phyloP scores from a whole-genome alignment of 2,888 invertebrate species.

The Hipparchia semele region DNA sequence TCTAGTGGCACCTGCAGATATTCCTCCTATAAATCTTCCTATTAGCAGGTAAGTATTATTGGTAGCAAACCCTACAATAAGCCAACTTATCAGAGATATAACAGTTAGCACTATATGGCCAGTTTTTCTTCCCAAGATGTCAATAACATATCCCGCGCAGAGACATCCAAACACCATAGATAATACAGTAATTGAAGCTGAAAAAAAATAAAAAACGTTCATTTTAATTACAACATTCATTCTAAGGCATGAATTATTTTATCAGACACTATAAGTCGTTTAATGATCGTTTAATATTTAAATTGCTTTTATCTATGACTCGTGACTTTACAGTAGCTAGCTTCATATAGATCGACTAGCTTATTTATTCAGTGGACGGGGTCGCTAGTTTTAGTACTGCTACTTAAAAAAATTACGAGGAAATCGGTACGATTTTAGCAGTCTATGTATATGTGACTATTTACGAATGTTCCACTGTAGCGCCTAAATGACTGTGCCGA shows the following conservation, averaged over 20 bases:
- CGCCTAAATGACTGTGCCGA: too few species aligned
- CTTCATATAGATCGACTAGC: too few species aligned
- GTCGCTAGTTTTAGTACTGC: too few species aligned
- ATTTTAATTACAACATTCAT: neutral
- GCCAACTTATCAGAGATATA: slow-evolving; percentile 56
- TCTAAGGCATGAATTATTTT: neutral
- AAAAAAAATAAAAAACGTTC: slow-evolving; percentile 36
- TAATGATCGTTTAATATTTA: too few species aligned
- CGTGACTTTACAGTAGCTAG: too few species aligned
- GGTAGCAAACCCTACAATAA: slow-evolving; percentile 48
- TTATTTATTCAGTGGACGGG: too few species aligned
- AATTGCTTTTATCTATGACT: too few species aligned
- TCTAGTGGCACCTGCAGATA: slow-evolving; percentile 53
- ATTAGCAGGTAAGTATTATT: slow-evolving; percentile 49
- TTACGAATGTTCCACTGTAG: too few species aligned
- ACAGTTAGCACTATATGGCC: slow-evolving; percentile 51
- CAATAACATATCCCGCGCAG: slow-evolving; percentile 54
- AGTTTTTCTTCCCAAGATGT: slow-evolving; percentile 53
- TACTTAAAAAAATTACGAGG: too few species aligned
- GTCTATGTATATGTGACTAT: too few species aligned
- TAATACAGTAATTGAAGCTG: slow-evolving; percentile 54
- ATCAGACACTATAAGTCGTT: neutral
- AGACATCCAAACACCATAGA: slow-evolving; percentile 58
- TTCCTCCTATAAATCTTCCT: slow-evolving; percentile 55
- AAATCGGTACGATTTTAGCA: too few species aligned